A percentile compares a stretch with the other conserved stretches of the same genome.
phyloP scores from a whole-genome alignment of 2,797 vertebrate species.

The Phrynocephalus vlangalii region DNA sequence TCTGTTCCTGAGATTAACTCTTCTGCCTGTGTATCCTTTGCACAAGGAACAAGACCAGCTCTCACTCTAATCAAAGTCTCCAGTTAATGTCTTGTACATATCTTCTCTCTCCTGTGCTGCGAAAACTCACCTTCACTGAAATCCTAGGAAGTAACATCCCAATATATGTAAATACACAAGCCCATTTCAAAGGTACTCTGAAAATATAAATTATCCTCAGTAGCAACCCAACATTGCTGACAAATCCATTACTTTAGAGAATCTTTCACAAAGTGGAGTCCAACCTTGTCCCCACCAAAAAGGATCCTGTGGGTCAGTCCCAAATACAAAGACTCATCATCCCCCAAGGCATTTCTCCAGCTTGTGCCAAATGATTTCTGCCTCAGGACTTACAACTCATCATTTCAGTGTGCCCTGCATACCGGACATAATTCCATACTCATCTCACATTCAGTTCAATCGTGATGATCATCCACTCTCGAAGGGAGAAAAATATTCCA shows the following conservation, averaged over 20 bases:
- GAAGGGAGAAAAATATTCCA: background rate
- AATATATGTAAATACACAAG: background rate
- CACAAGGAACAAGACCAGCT: conserved; percentile 29
- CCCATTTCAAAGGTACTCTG: background rate
- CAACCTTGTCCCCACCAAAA: too few relatives aligned
- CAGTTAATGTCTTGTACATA: background rate
- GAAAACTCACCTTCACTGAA: background rate
- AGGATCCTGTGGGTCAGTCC: background rate
- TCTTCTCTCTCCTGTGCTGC: background rate
- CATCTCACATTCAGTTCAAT: background rate
- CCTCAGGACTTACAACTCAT: background rate
- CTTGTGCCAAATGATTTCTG: background rate
- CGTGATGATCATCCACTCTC: background rate
- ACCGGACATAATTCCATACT: background rate
- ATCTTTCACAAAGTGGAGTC: too few relatives aligned
- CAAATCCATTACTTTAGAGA: background rate
- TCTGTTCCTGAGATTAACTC: conserved; percentile 70
- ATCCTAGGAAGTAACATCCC: background rate
- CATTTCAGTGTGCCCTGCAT: background rate
- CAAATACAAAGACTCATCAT: background rate
- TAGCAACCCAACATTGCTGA: background rate
- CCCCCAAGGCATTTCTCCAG: background rate
- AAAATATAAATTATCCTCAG: background rate
- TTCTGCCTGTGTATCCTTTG: conserved; percentile 33
- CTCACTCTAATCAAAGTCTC: background rate